phyloP scores from a whole-genome alignment of 1,140 invertebrate species.

The Ceratosolen fusciceps region DNA sequence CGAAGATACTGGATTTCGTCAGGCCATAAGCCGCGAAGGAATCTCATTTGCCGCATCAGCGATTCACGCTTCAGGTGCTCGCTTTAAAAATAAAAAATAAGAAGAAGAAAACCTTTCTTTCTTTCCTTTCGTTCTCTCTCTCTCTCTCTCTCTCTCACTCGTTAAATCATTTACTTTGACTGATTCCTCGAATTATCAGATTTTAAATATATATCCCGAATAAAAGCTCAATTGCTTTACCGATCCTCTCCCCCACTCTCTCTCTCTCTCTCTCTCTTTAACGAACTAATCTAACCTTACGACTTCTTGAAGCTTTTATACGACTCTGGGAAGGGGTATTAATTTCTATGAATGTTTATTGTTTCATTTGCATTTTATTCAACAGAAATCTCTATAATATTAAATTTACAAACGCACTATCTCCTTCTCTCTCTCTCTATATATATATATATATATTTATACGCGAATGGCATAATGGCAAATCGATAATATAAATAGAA shows the following conservation, averaged over 20 bases:
- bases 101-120: too few relatives aligned
- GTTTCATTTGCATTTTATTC: not conserved
- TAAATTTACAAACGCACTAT: too few relatives aligned
- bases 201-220: not conserved
- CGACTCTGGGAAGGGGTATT: not conserved
- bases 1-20: slow-evolving; percentile 10
- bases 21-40: slow-evolving; percentile 31
- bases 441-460: too few relatives aligned
- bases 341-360: not conserved
- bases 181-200: slow-evolving; percentile 33
- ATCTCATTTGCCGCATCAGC: slow-evolving; percentile 42
- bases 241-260: too few relatives aligned
- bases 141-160: too few relatives aligned
- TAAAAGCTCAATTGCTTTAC: not conserved
- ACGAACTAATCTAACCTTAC: not conserved
- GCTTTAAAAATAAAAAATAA: slow-evolving; percentile 32
- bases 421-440: too few relatives aligned
- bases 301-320: not conserved
- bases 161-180: slow-evolving; percentile 13
- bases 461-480: too few relatives aligned
- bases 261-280: not conserved
- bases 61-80: slow-evolving; percentile 7
- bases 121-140: too few relatives aligned
- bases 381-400: not conserved
- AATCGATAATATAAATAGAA: not conserved